Base-by-base conservation (phyloP, 2,888 invertebrate genomes). In the Ectemnius lituratus region DNA sequence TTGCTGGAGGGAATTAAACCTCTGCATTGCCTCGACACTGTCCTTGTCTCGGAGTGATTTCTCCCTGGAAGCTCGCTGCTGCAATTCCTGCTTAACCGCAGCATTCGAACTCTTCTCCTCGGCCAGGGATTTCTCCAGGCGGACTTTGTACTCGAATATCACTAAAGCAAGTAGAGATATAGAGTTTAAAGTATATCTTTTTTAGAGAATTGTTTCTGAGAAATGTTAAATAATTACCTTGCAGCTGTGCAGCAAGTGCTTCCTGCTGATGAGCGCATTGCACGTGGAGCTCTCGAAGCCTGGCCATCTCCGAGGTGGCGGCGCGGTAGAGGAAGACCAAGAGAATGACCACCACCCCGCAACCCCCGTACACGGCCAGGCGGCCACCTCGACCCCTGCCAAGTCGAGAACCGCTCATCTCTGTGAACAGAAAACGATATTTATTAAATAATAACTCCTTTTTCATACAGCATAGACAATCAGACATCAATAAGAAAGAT, bases 321-420 rank as follows among this genome's bases (percentile, higher is more conserved):
- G 88, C 86, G 45, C 87, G 88, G 72, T 90, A 91, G 16, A 89
- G 83, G 56, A 88, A 83, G 57, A 89, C 83, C 70, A 89, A 72
- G 57, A 90, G 84, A 49, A 90, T 57, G 18, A 88, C 67, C 58
- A 81, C 80, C 65, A 88, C 76, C 4, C 79, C 83, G 73, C 85
- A 86, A 71, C 88, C 86, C 52, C 80, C 87, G 69, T 90, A 89
- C 49, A 90, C 79, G 67, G 88, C 90, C 69, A 90, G 81, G 67
- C 90, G 90, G 77, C 89, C 89, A 59, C 85, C 87, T 70, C 90
- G 89, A 80, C 90, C 90, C 77, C 90, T 88, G 79, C 89, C 90
- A 65, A 90, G 86, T 78, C 89, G 87, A 82, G 90, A 87, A 75
- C 89, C 90, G 78, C 80, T 90, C 90, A 90, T 90, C 81, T 87